Conservation (phyloP, 2,888 invertebrate species). For the Eupithecia pulchellata region DNA sequence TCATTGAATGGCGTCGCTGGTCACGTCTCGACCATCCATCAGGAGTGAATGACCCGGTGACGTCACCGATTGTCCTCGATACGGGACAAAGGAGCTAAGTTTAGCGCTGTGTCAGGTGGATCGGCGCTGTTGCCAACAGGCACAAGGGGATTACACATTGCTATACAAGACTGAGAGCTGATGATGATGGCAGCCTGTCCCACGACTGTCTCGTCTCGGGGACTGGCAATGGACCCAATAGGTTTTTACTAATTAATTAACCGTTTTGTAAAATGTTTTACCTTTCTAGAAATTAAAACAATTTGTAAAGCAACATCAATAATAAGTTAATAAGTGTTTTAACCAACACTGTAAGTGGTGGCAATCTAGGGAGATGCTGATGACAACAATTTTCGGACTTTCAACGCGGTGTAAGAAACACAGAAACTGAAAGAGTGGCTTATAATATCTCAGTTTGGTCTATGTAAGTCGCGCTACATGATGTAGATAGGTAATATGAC, state of each 20-base stretch:
- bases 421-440: too few relatives aligned
- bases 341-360: too few relatives aligned
- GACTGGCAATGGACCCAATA: neutral
- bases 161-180: neutral
- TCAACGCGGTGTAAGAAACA: neutral
- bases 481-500: too few relatives aligned
- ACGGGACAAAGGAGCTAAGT: conserved; percentile 43
- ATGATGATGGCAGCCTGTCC: neutral
- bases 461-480: too few relatives aligned
- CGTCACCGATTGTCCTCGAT: conserved; percentile 45
- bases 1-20: conserved; percentile 28
- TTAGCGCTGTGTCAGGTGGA: conserved; percentile 36
- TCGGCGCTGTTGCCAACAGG: conserved; percentile 13
- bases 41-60: conserved; percentile 69
- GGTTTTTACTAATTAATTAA: too few relatives aligned
- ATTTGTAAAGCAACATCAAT: too few relatives aligned
- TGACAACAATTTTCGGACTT: neutral
- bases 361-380: neutral
- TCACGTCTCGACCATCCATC: conserved; percentile 71
- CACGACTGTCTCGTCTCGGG: too few relatives aligned
- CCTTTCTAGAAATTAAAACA: too few relatives aligned
- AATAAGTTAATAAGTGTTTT: too few relatives aligned
- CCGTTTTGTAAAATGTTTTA: too few relatives aligned
- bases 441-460: neutral
- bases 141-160: neutral